Evolutionary conservation across 2,113 vertebrate genomes (phyloP), one percentile per base, ranked within the genome.

Genomic region (Scomber japonicus): DNA sequence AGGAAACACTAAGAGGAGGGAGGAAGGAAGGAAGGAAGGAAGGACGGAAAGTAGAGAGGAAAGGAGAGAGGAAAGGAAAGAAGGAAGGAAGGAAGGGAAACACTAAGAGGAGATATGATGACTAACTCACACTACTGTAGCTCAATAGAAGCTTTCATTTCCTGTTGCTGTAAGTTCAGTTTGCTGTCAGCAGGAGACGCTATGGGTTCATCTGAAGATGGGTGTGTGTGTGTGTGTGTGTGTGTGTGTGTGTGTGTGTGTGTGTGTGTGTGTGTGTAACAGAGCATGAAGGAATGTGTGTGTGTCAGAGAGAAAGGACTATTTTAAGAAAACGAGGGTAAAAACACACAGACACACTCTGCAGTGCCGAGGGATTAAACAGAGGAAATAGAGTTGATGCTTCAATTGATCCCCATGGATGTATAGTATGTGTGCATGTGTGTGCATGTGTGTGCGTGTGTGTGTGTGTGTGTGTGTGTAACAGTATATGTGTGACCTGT

Each of bases 361-460:
- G 3, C 44, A 27, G 71, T 24, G 21, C 27, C 59, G 55, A 59
- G 21, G 55, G 27, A 83, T 64, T 77, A 19, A 16, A 54, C 54
- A 60, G 50, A 78, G 81, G 71, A 78, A 84, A 72, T 35, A 69
- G 63, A 80, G 9, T 19, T 27, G 64, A 74, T 64, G 55, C 50
- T 16, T 71, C 27, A 17, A 53, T 55, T 72, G 45, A 82, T 82
- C 72, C 44, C 59, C 4, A 14, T 15, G 50, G 24, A 40, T 67
- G 24, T 70, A 30, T 19, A 71, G 63, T 49, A 35, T 59, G 69
- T 68, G 51, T 60, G 62, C 19, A 31, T 48, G 67, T 63, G 65
- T 71, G 51, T 21, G 21, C 21, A 21, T 21, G 21, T 48, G 14
- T 51, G 24, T 31, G 49, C 60, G 78, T 59, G 69, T 68, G 51